These are phyloP conservation scores for Andrena minutula DNA, from an alignment of 2,888 invertebrate genomes.

Conservation along the genomic window DNA sequence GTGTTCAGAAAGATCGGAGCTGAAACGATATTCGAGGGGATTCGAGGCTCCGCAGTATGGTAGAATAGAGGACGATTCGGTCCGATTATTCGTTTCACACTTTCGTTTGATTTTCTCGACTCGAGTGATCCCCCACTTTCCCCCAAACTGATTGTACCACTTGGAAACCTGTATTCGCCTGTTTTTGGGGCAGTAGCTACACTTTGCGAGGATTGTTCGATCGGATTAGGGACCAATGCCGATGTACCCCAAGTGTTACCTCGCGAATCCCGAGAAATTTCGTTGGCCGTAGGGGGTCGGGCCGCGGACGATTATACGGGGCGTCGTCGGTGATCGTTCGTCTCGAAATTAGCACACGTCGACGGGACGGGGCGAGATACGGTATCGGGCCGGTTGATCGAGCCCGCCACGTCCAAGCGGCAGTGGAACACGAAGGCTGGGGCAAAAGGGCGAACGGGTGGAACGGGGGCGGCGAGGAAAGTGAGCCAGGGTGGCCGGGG, in stretches of 20 bases:
- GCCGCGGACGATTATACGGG: no score
- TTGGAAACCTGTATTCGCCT: neutral
- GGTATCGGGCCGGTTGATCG: neutral
- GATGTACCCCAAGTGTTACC: neutral
- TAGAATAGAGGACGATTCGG: no score
- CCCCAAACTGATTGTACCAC: neutral
- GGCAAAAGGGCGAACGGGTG: no score
- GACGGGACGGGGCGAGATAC: neutral
- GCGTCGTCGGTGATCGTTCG: conserved; percentile 3
- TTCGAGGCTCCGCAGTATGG: no score
- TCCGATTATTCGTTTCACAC: no score
- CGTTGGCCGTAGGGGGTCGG: neutral
- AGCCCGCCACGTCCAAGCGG: neutral
- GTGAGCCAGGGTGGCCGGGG: neutral
- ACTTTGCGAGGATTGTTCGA: conserved; percentile 10
- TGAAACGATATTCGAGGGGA: neutral
- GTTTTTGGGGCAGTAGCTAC: neutral
- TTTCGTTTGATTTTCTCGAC: no score
- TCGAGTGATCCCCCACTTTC: no score
- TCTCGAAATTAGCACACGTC: conserved; percentile 13
- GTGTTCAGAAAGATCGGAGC: no score
- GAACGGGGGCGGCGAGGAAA: neutral
- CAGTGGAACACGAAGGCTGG: neutral
- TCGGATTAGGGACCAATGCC: conserved; percentile 34
- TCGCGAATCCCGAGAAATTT: neutral